Base-by-base conservation (phyloP, 1,140 invertebrate genomes). In the Asbolus verrucosus region DNA sequence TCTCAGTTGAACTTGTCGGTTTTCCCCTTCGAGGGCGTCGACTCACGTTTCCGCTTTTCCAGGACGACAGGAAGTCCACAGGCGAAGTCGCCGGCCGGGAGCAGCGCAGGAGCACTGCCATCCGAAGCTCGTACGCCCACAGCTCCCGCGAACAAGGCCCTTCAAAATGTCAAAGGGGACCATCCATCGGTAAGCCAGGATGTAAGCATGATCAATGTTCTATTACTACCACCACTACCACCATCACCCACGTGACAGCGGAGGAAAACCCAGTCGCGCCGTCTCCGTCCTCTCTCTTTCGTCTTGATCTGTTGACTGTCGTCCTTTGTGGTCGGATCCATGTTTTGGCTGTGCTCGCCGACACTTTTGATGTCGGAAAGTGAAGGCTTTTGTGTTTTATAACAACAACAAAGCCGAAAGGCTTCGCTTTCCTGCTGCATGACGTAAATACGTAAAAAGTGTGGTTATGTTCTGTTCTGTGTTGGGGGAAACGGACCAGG, bases 121-220 rank as follows among this genome's bases (percentile, higher is more conserved):
- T 82, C 85, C 36, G 88, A 88, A 72, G 84, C 86, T 1, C 84
- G 88, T 31, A 90, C 88, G n/a, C 89, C 88, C 2, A 90, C 89
- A 4, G 86, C 89, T 0, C 84, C 88, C 61, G 89, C 90, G 76
- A 91, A 88, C 78, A 89, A 92, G 73, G 88, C 90, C 65, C 84
- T 90, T 50, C 88, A 90, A 78, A 92, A 91, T 85, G 91, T 91
- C 80, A 92, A 92, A 83, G 39, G 86, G 81, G 88, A 90, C 36
- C 91, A 93, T 84, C 91, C 91, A 68, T 90, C 90, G 83, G 90
- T 92, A 85, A 88, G 87, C 76, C 72, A 78, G 73, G 76, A 77
- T 77, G 76, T 77, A 77, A 77, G 76, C 76, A 77, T 77, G 76
- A 73, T 85, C 76, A 74, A 68, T 72, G 71, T 69, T 67, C 69